These are phyloP conservation scores for Drosophila stalkeri DNA, from an alignment of 2,888 invertebrate species.

Conservation along the genomic window DNA sequence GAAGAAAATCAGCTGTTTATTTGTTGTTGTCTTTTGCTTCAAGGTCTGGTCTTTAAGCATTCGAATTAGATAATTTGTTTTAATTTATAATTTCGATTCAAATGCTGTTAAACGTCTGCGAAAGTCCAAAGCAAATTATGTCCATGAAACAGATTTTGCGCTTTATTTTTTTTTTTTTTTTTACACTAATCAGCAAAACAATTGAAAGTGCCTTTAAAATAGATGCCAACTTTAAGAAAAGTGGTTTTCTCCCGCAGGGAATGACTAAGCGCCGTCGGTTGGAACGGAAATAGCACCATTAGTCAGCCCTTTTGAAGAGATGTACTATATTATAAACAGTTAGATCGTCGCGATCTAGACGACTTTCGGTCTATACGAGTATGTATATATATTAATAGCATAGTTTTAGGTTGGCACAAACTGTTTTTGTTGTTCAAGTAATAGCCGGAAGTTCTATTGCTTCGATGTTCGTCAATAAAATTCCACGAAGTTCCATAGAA, in stretches of 20 bases:
- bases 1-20: conserved; percentile 68
- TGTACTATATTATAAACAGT: not conserved
- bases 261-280: conserved; percentile 35
- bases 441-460: conserved; percentile 40
- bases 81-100: conserved; percentile 45
- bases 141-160: conserved; percentile 58
- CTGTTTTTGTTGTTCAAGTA: not conserved
- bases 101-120: conserved; percentile 36
- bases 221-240: conserved; percentile 18
- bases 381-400: not conserved
- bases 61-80: conserved; percentile 28
- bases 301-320: conserved; percentile 38
- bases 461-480: not conserved
- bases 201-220: not conserved
- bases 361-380: too few species aligned
- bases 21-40: conserved; percentile 1
- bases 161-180: not conserved
- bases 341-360: not conserved
- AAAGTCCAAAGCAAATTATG: conserved; percentile 51
- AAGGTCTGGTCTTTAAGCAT: conserved; percentile 35
- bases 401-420: conserved; percentile 7
- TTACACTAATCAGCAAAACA: conserved; percentile 11
- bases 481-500: conserved; percentile 53
- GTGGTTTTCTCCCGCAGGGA: conserved; percentile 2
- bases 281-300: conserved; percentile 56